phyloP scores from a whole-genome alignment of 2,888 invertebrate genomes.

The Notocelia uddmanniana region DNA sequence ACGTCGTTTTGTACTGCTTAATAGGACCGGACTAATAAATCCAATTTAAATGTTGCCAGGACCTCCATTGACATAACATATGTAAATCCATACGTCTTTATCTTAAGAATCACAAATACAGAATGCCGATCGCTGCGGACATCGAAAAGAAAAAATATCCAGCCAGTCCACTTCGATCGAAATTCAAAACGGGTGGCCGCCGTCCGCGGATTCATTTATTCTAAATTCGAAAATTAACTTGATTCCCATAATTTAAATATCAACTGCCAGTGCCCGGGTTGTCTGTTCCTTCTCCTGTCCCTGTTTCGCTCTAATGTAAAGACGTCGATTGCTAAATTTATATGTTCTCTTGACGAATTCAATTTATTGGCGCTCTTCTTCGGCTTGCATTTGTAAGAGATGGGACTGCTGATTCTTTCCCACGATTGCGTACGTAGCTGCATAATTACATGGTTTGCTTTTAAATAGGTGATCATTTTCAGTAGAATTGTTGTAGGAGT shows the following conservation, averaged over 20 bases:
- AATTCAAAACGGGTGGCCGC: conserved; percentile 81
- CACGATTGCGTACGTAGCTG: conserved; percentile 59
- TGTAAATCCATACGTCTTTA: conserved; percentile 85
- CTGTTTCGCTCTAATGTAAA: conserved; percentile 67
- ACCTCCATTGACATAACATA: conserved; percentile 83
- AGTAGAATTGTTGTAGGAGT: conserved; percentile 47
- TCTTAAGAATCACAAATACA: conserved; percentile 82
- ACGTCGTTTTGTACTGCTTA: conserved; percentile 71
- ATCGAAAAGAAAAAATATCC: conserved; percentile 67
- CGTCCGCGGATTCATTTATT: conserved; percentile 79
- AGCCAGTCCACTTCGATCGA: conserved; percentile 70
- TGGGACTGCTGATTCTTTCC: conserved; percentile 64
- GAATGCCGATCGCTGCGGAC: conserved; percentile 72
- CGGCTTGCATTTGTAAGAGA: conserved; percentile 53
- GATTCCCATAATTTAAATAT: conserved; percentile 85
- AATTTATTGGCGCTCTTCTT: conserved; percentile 69
- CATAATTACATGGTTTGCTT: conserved; percentile 56
- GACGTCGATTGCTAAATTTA: conserved; percentile 76
- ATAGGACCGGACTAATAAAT: conserved; percentile 81
- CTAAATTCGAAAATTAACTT: conserved; percentile 84
- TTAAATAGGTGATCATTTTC: conserved; percentile 55
- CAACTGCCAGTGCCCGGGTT: conserved; percentile 56
- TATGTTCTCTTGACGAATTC: conserved; percentile 75
- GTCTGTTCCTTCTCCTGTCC: conserved; percentile 53
- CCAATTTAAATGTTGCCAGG: conserved; percentile 82